Base-by-base conservation (phyloP, 2,888 invertebrate genomes). In the Hipparchia sbordonii region DNA sequence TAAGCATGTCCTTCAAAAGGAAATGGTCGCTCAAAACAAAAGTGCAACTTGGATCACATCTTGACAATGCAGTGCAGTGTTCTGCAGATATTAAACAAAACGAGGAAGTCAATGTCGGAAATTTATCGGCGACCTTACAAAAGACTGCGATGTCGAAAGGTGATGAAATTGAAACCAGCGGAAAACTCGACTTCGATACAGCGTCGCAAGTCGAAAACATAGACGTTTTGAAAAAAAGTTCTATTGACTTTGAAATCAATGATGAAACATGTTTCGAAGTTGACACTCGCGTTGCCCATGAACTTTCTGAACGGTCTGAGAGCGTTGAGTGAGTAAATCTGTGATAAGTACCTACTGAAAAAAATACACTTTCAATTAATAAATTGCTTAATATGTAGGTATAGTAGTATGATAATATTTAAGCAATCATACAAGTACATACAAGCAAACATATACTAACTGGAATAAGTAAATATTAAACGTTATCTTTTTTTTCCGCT, bases 1-100 rank as follows among this genome's bases (percentile, higher is more conserved):
- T n/a, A 54, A n/a, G n/a, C 23, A 87, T 88, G 86, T 82, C 86
- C 62, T 82, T 82, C 48, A 79, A 77, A 78, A 80, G 77, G 72
- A 82, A 79, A 78, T 77, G 82, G 48, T 82, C 82, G 51, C 84
- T 83, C 60, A 81, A 74, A 74, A 82, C 79, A 59, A 75, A 75
- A 72, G 63, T 72, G 46, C 67, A 72, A 60, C 59, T 70, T 1
- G 74, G 75, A 56, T 60, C 67, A 60, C 61, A 67, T 63, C 10
- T 46, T 23, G 33, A 9, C n/a, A 52, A 71, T 68, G n/a, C 65
- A 61, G 39, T 59, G 6, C 67, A 75, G 54, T 65, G 72, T 68
- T 54, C 12, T 60, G 52, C 48, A 23, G 52, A 66, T 51, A 33
- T 56, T 57, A 72, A 76, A 72, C 68, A 72, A 62, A 74, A 77